A percentile compares a stretch with the other conserved stretches of the same genome.
Evolutionary conservation across 2,797 vertebrate species (phyloP).

Genomic region (Gallirallus australis): DNA sequence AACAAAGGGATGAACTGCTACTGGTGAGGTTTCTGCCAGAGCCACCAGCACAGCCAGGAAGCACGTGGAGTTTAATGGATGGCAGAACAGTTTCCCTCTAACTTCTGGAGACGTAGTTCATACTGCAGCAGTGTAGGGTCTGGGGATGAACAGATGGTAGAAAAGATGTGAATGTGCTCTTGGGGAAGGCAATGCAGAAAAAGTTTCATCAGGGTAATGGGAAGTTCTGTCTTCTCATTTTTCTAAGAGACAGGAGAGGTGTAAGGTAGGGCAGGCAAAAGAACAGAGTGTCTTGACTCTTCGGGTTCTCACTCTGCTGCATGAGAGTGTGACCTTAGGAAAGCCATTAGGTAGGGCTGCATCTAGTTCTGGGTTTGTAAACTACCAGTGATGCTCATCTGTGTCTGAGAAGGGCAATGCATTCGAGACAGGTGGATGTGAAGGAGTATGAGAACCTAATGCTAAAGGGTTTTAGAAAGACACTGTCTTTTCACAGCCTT

Average conservation of each 20-base stretch:
- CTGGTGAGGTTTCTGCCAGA: neutral
- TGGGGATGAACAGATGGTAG: neutral
- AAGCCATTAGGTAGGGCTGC: neutral
- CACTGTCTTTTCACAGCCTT: neutral
- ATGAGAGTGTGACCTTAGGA: neutral
- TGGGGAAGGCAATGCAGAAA: neutral
- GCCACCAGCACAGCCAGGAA: accelerated
- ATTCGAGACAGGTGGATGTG: neutral
- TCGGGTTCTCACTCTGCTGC: neutral
- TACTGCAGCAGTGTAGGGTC: neutral
- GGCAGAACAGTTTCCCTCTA: neutral
- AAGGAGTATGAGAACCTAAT: neutral
- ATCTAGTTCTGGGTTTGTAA: neutral
- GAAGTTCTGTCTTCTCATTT: neutral
- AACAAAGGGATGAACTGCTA: neutral
- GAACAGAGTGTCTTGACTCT: accelerated
- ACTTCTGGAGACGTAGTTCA: neutral
- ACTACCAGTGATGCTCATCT: neutral
- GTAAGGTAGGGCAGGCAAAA: neutral
- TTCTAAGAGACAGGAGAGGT: neutral
- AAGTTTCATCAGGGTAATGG: neutral
- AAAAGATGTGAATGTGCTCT: neutral
- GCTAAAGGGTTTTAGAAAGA: neutral
- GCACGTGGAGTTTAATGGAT: neutral
- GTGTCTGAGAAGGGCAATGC: neutral